phyloP scores from a whole-genome alignment of 2,113 vertebrate genomes.

The Microcebus griseorufus region DNA sequence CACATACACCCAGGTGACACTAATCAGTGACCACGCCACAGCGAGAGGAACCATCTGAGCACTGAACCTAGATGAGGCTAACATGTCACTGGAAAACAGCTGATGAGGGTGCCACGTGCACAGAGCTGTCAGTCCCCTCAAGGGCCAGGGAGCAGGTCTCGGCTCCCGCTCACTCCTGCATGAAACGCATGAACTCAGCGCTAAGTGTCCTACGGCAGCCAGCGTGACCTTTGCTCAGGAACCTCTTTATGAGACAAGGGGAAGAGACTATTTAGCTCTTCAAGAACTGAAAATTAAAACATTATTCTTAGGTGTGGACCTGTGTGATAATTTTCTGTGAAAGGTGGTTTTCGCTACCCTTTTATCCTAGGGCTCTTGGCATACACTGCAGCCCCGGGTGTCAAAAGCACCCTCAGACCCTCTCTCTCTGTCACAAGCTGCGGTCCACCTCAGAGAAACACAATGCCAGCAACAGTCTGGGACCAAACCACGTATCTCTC shows the following conservation, averaged over 20 bases:
- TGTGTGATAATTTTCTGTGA: background rate
- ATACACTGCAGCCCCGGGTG: background rate
- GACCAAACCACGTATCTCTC: background rate
- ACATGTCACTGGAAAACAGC: background rate
- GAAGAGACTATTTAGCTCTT: too few species aligned
- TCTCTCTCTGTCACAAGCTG: background rate
- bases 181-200: fast-evolving
- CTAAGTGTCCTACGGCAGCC: fast-evolving
- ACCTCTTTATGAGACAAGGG: background rate
- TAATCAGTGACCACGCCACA: background rate
- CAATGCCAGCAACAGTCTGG: fast-evolving
- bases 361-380: background rate
- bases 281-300: background rate
- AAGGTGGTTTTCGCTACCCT: background rate
- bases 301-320: background rate
- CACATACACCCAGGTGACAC: background rate
- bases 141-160: background rate
- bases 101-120: fast-evolving
- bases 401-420: background rate
- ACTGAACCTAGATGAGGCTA: background rate
- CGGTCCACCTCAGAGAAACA: background rate
- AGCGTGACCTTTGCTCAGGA: fast-evolving
- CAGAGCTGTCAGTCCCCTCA: too few species aligned
- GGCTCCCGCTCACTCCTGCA: background rate
- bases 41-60: background rate